Percentiles rank a stretch among this genome's conserved stretches.
phyloP scores from a whole-genome alignment of 2,113 vertebrate species.

The Proteles cristata region DNA sequence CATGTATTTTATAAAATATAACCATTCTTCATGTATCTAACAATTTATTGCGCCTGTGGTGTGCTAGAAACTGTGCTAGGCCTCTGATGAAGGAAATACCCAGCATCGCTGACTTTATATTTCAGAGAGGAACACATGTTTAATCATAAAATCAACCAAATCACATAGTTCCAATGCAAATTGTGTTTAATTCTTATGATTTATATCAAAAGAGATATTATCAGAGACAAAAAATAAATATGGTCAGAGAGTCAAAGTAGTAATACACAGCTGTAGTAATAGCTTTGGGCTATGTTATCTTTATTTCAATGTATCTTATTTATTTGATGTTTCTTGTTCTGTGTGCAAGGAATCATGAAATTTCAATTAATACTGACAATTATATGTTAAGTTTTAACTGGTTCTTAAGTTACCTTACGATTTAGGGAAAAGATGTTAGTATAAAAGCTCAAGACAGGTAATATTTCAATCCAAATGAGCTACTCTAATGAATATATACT shows the following conservation, averaged over 20 bases:
- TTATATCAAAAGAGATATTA: neutral
- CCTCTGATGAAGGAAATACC: neutral
- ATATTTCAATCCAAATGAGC: neutral
- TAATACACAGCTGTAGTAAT: neutral
- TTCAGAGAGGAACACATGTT: no score
- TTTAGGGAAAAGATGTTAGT: neutral
- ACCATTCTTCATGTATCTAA: neutral
- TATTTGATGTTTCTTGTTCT: neutral
- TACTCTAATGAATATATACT: neutral
- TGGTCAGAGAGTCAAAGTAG: neutral
- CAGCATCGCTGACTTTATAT: neutral
- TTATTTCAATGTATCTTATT: neutral
- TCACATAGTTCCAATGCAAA: neutral
- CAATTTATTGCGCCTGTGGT: neutral
- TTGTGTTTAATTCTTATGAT: neutral
- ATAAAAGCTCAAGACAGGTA: neutral
- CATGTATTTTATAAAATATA: neutral
- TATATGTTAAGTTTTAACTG: neutral
- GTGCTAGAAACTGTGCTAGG: neutral
- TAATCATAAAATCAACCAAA: neutral
- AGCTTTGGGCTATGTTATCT: neutral
- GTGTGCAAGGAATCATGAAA: neutral
- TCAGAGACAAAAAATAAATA: neutral
- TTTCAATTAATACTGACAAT: neutral
- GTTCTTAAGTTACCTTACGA: neutral